Conservation (phyloP, 2,113 vertebrate genomes). For the Syrmaticus mikado region DNA sequence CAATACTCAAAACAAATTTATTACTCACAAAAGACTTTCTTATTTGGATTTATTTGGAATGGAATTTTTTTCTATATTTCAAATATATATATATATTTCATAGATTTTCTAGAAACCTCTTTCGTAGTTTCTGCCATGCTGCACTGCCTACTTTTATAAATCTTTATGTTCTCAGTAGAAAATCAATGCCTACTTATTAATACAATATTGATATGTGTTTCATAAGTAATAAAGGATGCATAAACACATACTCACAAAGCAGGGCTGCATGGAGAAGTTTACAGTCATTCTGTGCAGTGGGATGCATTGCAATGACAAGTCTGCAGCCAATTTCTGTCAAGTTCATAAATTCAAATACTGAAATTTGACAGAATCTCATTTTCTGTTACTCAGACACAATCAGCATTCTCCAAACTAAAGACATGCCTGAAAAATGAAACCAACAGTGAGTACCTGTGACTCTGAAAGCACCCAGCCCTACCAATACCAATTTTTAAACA, state of each 20-base stretch:
- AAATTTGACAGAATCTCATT: conserved; percentile 47
- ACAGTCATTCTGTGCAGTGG: conserved; percentile 1
- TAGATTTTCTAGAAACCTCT: conserved; percentile 19
- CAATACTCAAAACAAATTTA: background rate
- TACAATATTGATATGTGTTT: conserved; percentile 39
- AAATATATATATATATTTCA: conserved; percentile 26
- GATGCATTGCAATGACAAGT: conserved; percentile 1
- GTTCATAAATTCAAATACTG: conserved; percentile 52
- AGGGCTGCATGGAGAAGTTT: background rate
- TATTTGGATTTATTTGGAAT: background rate
- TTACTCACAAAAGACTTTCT: background rate
- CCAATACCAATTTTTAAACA: background rate
- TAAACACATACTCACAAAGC: background rate
- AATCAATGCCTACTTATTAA: conserved; percentile 67
- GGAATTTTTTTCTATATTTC: background rate
- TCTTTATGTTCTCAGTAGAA: conserved; percentile 50
- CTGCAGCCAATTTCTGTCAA: background rate
- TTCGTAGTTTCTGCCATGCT: conserved; percentile 7
- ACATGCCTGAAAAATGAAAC: background rate
- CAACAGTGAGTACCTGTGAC: background rate
- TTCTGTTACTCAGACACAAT: conserved; percentile 10
- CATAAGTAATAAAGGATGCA: background rate
- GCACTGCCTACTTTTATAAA: conserved; percentile 36
- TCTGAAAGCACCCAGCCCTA: background rate
- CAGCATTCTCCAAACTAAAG: background rate